Evolutionary conservation across 2,888 invertebrate species (phyloP).

Genomic region (Plagiodera versicolora): DNA sequence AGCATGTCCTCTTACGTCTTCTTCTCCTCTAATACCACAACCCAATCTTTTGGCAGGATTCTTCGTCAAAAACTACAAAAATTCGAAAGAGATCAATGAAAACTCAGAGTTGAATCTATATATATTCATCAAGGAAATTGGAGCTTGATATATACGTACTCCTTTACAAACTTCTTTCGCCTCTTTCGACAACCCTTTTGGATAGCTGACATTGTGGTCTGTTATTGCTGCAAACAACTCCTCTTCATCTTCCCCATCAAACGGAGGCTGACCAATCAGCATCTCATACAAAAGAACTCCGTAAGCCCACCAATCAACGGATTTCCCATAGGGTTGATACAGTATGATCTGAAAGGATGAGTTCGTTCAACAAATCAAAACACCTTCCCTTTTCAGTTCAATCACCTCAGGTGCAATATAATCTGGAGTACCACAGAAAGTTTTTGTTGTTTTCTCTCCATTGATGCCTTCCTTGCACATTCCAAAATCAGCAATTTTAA

Average conservation of each 20-base stretch:
- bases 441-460: slow-evolving; percentile 86
- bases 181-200: slow-evolving; percentile 93
- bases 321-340: slow-evolving; percentile 95
- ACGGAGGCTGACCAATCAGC: slow-evolving; percentile 95
- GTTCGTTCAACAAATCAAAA: too few species aligned
- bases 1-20: slow-evolving; percentile 93
- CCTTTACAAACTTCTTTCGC: slow-evolving; percentile 96
- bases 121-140: too few species aligned
- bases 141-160: too few species aligned
- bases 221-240: slow-evolving; percentile 98
- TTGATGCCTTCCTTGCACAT: slow-evolving; percentile 99
- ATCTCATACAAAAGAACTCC: slow-evolving; percentile 96
- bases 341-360: slow-evolving; percentile 78
- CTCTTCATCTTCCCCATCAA: slow-evolving; percentile 99
- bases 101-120: too few species aligned
- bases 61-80: slow-evolving; percentile 83
- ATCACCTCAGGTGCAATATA: slow-evolving; percentile 99
- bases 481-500: slow-evolving; percentile 99
- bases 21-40: slow-evolving; percentile 85
- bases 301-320: slow-evolving; percentile 99
- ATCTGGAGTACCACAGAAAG: slow-evolving; percentile 97
- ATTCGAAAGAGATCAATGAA: slow-evolving; percentile 13
- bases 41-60: slow-evolving; percentile 94
- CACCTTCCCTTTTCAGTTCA: too few species aligned
- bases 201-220: slow-evolving; percentile 98